Base-by-base conservation (phyloP, 2,113 vertebrate genomes). In the Cichladusa arquata region DNA sequence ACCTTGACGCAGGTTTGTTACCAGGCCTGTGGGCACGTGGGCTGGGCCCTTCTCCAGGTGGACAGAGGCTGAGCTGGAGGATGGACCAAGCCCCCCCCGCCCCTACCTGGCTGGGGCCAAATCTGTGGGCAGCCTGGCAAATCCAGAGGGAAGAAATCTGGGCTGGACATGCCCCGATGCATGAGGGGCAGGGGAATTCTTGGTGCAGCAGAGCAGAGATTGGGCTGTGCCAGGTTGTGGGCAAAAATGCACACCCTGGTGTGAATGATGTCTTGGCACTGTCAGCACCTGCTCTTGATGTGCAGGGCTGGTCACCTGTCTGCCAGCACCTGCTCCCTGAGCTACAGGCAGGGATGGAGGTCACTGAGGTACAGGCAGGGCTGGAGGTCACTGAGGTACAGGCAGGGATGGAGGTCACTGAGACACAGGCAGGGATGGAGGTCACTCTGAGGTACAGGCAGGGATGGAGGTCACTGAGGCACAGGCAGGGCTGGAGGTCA, bases 11-110 rank as follows among this genome's bases (percentile, higher is more conserved):
- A 91, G 34, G 73, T 65, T 33, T 6, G 56, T 13, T 11, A 34
- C 9, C 4, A 0, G 36, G 36, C 36, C 36, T 36, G 44, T 0
- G 18, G 25, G 47, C 2, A 3, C 15, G 23, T 0, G 1, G 34
- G 47, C 13, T 4, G 5, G 5, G 8, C 19, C 25, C 15, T 23
- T 22, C 61, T 23, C 36, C 1, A 1, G 33, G 44, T 10, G 24
- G 31, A 34, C 36, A 31, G n/a, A n/a, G 66, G 24, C 40, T 1
- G 9, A 47, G 58, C 16, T 44, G 58, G n/a, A 44, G 19, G 14
- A 26, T 2, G 42, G 19, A 9, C 2, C 3, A 4, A 7, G 17
- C 38, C 29, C 2, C 23, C 33, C 18, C 18, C 0, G 0, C 10
- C 6, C 1, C 17, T 31, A 7, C 76, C 44, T 17, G 5, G 34